A percentile compares a stretch with the other conserved stretches of the same genome.
Evolutionary conservation across 2,113 vertebrate species (phyloP).

Genomic region (Melozone crissalis): DNA sequence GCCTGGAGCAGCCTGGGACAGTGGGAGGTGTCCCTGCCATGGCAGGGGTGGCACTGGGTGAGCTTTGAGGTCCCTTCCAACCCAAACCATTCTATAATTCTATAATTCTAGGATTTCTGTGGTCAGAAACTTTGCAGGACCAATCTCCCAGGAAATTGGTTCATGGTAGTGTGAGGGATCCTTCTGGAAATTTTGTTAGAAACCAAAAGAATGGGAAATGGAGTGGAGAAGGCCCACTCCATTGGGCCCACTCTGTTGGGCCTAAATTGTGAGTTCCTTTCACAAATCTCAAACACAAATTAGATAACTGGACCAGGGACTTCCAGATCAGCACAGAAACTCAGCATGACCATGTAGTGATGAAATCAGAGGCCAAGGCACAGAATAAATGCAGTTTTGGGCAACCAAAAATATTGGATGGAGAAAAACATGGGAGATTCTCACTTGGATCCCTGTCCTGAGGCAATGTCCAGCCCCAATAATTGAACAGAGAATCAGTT

Average conservation of each 20-base stretch:
- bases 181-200: neutral
- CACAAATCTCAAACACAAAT: neutral
- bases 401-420: neutral
- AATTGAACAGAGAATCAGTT: neutral
- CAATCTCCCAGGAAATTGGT: neutral
- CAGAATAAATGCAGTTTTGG: neutral
- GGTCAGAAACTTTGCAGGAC: neutral
- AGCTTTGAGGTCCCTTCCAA: fast-evolving
- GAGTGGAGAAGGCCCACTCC: neutral
- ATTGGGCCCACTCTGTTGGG: too few species aligned
- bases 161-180: neutral
- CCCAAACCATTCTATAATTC: neutral
- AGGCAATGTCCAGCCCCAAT: neutral
- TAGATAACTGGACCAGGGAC: neutral
- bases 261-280: neutral
- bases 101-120: neutral
- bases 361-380: neutral
- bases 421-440: neutral
- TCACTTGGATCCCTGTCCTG: neutral
- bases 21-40: neutral
- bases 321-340: neutral
- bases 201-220: neutral
- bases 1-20: neutral
- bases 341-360: neutral
- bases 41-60: fast-evolving